These are phyloP conservation scores for Microctenopoma stevenorrisi DNA, from an alignment of 2,797 vertebrate genomes.

Conservation along the genomic window DNA sequence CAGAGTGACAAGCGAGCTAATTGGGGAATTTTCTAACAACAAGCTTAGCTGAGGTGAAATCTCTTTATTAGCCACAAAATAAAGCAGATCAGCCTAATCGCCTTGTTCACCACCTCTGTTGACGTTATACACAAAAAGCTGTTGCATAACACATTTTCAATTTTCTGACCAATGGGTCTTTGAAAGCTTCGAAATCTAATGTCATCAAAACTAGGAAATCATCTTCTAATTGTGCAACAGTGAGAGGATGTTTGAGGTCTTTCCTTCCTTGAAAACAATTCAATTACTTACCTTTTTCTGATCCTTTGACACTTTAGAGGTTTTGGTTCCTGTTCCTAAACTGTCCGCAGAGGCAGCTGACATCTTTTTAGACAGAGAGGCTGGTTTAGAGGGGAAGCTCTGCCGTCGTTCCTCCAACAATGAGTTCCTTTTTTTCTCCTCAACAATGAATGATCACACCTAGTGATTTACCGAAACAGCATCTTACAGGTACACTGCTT, in stretches of 20 bases:
- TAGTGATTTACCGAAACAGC: conserved; percentile 29
- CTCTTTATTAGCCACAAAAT: not conserved
- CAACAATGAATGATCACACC: not conserved
- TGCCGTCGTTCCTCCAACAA: conserved; percentile 40
- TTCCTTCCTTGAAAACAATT: not conserved
- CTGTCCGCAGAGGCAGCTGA: conserved; percentile 80
- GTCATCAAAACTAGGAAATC: not conserved
- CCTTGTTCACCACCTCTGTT: no score
- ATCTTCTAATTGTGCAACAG: no score
- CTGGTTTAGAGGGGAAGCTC: conserved; percentile 50
- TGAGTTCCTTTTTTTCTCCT: conserved; percentile 61
- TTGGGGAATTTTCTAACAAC: no score
- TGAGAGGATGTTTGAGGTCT: not conserved
- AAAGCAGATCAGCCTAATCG: not conserved
- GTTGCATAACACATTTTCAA: not conserved
- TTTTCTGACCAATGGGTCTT: not conserved
- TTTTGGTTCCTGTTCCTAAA: conserved; percentile 75
- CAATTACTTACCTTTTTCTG: conserved; percentile 88
- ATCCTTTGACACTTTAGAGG: conserved; percentile 85
- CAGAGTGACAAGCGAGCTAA: no score
- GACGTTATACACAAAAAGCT: not conserved
- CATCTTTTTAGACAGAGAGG: conserved; percentile 81
- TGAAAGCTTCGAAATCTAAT: not conserved
- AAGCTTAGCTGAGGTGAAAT: not conserved
- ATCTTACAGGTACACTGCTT: conserved; percentile 32